phyloP scores from a whole-genome alignment of 2,888 invertebrate genomes.

The Megaustenia siamemsis region DNA sequence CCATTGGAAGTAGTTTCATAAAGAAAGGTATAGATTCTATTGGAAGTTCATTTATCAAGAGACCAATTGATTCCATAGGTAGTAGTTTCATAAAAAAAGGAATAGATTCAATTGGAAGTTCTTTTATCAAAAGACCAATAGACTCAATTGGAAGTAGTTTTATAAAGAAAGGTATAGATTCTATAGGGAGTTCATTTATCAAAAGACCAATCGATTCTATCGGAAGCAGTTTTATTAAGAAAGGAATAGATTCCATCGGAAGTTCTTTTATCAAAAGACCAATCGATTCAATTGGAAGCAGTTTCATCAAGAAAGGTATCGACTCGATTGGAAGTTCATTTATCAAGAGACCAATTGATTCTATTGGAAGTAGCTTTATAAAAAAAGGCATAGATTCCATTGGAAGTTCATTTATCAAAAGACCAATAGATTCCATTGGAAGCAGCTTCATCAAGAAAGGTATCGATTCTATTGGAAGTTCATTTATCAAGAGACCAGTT shows the following conservation, averaged over 20 bases:
- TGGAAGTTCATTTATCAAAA: conserved; percentile 24
- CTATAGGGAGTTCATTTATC: conserved; percentile 33
- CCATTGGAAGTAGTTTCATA: conserved; percentile 12
- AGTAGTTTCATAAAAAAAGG: conserved; percentile 20
- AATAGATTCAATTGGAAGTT: conserved; percentile 36
- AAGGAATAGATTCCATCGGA: too few relatives aligned
- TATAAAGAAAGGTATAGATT: conserved; percentile 23
- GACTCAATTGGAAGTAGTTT: conserved; percentile 32
- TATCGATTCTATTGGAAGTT: conserved; percentile 18
- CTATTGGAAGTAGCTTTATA: conserved; percentile 5
- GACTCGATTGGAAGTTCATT: conserved; percentile 35
- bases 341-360: conserved; percentile 22
- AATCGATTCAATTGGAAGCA: conserved; percentile 11
- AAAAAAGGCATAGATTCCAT: not conserved
- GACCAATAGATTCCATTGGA: conserved; percentile 12
- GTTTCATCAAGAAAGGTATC: conserved; percentile 18
- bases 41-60: conserved; percentile 34
- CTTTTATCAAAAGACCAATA: conserved; percentile 13
- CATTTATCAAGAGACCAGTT: conserved; percentile 23
- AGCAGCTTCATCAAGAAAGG: not conserved
- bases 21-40: conserved; percentile 26
- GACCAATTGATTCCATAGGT: conserved; percentile 30
- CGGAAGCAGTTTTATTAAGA: conserved; percentile 1
- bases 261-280: not conserved
- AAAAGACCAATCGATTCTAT: conserved; percentile 35